phyloP scores from a whole-genome alignment of 2,113 vertebrate genomes.

The Acrocephalus kingi region DNA sequence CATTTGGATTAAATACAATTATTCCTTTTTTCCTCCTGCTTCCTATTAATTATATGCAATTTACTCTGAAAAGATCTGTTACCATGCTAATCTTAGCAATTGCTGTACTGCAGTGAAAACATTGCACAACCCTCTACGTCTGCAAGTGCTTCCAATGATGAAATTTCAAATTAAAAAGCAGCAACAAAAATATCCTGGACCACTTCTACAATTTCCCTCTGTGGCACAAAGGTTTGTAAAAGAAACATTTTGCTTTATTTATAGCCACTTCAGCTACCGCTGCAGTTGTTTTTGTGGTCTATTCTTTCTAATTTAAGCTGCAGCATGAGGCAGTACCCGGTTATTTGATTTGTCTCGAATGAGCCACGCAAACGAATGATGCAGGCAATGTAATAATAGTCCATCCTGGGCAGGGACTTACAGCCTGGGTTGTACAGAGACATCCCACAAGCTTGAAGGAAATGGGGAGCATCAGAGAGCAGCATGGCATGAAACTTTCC shows the following conservation, averaged over 20 bases:
- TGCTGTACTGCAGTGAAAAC: not conserved
- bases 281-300: constrained; percentile 40
- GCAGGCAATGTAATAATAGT: not conserved
- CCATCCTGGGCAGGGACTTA: not conserved
- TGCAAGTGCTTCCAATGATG: not conserved
- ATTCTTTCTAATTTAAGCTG: constrained; percentile 51
- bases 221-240: constrained; percentile 27
- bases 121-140: not conserved
- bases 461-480: not conserved
- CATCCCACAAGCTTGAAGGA: not conserved
- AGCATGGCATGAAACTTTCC: not conserved
- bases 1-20: constrained; percentile 19
- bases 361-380: not conserved
- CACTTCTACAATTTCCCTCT: not conserved
- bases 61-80: constrained; percentile 21
- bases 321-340: not conserved
- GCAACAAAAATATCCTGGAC: constrained; percentile 22
- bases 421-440: not conserved
- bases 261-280: not conserved
- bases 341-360: constrained; percentile 22
- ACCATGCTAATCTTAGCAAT: constrained; percentile 50
- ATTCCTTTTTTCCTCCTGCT: not conserved
- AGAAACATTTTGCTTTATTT: constrained; percentile 45
- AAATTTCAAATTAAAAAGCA: constrained; percentile 43
- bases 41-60: constrained; percentile 53